A percentile compares a stretch with the other conserved stretches of the same genome.
These are phyloP conservation scores for Antedon mediterranea DNA, from an alignment of 53 echinoderm and acorn worm species.

Conservation along the genomic window DNA sequence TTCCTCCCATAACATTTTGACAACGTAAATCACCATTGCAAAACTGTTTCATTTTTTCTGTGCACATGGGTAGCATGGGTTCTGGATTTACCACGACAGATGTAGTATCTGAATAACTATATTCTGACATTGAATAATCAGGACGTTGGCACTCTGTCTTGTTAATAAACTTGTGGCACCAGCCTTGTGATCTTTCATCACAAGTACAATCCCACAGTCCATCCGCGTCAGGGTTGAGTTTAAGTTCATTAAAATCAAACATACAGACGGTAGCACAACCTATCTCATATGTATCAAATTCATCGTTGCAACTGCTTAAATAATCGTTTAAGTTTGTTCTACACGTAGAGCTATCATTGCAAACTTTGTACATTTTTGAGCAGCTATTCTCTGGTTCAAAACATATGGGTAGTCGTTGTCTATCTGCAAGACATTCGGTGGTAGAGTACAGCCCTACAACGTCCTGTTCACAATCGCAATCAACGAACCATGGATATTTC, in stretches of 20 bases:
- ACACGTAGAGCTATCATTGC: neutral
- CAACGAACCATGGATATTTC: neutral
- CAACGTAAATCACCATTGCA: neutral
- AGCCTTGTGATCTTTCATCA: neutral
- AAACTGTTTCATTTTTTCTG: neutral
- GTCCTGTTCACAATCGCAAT: neutral
- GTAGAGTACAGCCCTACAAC: neutral
- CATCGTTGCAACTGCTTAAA: neutral
- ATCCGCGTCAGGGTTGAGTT: neutral
- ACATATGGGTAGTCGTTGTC: neutral
- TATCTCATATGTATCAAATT: neutral
- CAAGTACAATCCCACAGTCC: neutral
- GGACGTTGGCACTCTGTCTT: neutral
- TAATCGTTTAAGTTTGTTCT: neutral
- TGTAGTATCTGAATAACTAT: neutral
- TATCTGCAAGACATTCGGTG: neutral
- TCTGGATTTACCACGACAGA: no score
- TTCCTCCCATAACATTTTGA: neutral
- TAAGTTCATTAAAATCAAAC: neutral
- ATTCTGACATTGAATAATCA: neutral
- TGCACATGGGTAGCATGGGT: neutral
- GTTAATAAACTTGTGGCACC: neutral
- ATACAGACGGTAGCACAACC: neutral
- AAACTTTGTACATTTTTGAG: neutral
- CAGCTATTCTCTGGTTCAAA: neutral